Base-by-base conservation (phyloP, 2,888 invertebrate species). In the Agrotis puta region DNA sequence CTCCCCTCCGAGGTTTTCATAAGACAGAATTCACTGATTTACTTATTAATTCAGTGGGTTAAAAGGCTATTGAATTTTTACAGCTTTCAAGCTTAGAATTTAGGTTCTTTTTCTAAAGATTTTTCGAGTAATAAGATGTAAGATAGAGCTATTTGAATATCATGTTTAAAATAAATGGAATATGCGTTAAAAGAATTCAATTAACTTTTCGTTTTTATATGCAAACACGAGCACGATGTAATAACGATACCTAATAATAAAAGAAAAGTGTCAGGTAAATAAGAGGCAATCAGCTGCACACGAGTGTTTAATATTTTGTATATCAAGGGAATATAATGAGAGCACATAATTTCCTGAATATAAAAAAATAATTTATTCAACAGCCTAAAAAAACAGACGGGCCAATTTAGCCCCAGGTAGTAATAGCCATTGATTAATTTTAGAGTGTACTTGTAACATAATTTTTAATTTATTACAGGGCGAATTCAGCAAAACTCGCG, bases 391-490 rank as follows among this genome's bases (percentile, higher is more conserved):
- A 80, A 74, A 62, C 63, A 75, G 67, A 76, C 72, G 67, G 53
- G 45, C 68, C 61, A 81, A 82, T 75, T 80, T 74, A 75, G 77
- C 74, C 69, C 70, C 81, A 74, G 77, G 84, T 85, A 78, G 66
- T 85, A 85, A 83, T 83, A 75, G 82, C 84, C 81, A 85, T 85
- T 85, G 85, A 85, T 84, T 85, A 85, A 84, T 85, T 81, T 85
- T 79, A 74, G 81, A 84, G 84, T 84, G 82, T 85, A 82, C 84
- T 85, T 79, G 73, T 82, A 84, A 87, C 82, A 85, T 85, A 84
- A 83, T 88, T 85, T 87, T 85, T 85, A 87, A 86, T 87, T 87
- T 88, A 87, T 87, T 83, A 80, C 81, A 79, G 71, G 76, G 79
- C 65, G 71, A 81, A 81, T 85, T 85, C 79, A 85, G 85, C 79